These are phyloP conservation scores for Acleris sparsana DNA, from an alignment of 2,888 invertebrate genomes.

Conservation along the genomic window DNA sequence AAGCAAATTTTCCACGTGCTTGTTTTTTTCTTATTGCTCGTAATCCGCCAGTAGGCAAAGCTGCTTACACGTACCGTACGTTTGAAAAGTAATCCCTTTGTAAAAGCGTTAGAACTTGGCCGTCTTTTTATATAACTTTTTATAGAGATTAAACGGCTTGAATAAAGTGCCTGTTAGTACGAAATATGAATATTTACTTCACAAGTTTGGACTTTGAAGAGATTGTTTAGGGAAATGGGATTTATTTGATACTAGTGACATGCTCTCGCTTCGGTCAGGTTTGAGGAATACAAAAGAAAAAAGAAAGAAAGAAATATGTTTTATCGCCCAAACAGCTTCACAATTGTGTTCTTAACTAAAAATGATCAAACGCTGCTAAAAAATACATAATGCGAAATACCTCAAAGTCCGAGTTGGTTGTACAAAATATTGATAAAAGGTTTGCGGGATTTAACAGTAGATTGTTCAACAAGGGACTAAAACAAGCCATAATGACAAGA, in stretches of 20 bases:
- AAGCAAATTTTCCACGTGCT: slow-evolving; percentile 28
- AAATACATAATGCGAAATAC: too few species aligned
- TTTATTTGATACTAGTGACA: neutral
- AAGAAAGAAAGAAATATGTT: too few species aligned
- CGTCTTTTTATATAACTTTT: slow-evolving; percentile 32
- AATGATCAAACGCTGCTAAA: too few species aligned
- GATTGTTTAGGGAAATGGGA: neutral
- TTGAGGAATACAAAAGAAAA: too few species aligned
- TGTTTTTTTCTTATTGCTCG: slow-evolving; percentile 45
- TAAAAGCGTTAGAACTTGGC: slow-evolving; percentile 31
- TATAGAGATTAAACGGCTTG: slow-evolving; percentile 33
- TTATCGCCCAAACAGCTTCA: too few species aligned
- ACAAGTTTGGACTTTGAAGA: slow-evolving; percentile 18
- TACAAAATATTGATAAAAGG: too few species aligned
- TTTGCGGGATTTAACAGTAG: too few species aligned
- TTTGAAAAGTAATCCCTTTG: slow-evolving; percentile 60
- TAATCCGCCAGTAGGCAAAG: slow-evolving; percentile 58
- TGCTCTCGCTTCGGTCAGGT: too few species aligned
- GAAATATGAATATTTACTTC: slow-evolving; percentile 29
- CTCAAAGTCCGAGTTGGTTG: too few species aligned
- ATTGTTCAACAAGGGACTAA: too few species aligned
- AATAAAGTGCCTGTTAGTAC: slow-evolving; percentile 31
- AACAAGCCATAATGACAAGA: too few species aligned
- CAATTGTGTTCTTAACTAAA: too few species aligned
- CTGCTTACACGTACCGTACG: slow-evolving; percentile 61